Percentiles rank a stretch among this genome's conserved stretches.
phyloP scores from a whole-genome alignment of 2,113 vertebrate genomes.

The Taxidea taxus region DNA sequence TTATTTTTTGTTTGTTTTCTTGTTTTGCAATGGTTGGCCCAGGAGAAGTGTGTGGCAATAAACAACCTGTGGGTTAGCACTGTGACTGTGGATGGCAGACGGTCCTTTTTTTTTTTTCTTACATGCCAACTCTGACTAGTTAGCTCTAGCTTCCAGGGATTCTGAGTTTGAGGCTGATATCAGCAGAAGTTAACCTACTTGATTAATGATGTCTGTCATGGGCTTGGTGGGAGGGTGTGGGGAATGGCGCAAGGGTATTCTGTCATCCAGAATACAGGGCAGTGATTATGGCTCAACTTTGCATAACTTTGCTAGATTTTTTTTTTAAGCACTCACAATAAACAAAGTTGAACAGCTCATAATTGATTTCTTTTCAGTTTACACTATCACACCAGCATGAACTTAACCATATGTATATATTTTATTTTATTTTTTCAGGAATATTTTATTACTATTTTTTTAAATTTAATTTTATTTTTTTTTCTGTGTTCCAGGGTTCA shows the following conservation, averaged over 20 bases:
- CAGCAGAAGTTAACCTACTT: neutral
- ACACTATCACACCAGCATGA: neutral
- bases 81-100: neutral
- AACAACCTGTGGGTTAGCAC: neutral
- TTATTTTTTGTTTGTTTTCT: neutral
- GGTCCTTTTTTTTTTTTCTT: neutral
- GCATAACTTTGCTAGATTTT: neutral
- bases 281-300: neutral
- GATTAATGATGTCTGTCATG: neutral
- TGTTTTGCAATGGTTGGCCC: neutral
- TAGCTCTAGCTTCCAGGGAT: neutral
- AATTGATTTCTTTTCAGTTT: slow-evolving; percentile 17
- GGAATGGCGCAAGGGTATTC: neutral
- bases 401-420: neutral
- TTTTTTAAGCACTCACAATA: slow-evolving; percentile 32
- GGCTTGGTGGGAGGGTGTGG: neutral
- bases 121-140: neutral
- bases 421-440: too few species aligned
- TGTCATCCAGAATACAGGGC: neutral
- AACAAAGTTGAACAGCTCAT: neutral
- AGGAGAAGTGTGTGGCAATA: neutral
- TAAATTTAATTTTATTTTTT: too few species aligned
- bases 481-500: too few species aligned
- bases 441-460: too few species aligned
- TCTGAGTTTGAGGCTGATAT: slow-evolving; percentile 12